Base-by-base conservation (phyloP, 1,140 invertebrate genomes). In the Musca vetustissima region DNA sequence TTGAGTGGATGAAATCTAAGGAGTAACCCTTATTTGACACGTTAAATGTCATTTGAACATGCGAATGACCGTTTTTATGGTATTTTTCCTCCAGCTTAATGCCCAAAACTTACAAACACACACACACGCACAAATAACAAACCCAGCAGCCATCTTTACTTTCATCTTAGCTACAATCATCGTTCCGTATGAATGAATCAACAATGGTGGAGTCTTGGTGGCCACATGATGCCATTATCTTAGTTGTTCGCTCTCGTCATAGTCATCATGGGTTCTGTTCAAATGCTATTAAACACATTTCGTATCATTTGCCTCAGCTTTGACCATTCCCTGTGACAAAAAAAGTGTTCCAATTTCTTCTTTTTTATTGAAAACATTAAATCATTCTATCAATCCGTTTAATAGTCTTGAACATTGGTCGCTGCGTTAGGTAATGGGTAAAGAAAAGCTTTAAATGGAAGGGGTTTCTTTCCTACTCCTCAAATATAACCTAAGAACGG, bases 281-380 rank as follows among this genome's bases (percentile, higher is more conserved):
- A 21, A 55, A 59, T 55, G 19, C 8, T 36, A 61, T 61, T 61
- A 61, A 61, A 61, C 57, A 61, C 57, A 28, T 61, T 61, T 61
- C 57, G 36, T 61, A 61, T 61, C 57, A 36, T 61, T 61, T 61
- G 7, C 57, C 43, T 25, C 25, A 19, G 47, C 6, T 65, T 19
- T 49, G 43, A 65, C 43, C 64, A 65, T 65, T 65, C 22, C 15
- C 47, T 25, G n/a, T n/a, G 55, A 59, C 1, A 25, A 19, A 52
- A 19, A 19, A 19, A 52, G 21, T 52, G 49, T 52, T 21, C 21
- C 21, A 22, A 19, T 19, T 61, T 61, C 19, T 61, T 61, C 7
- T n/a, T 50, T 52, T 61, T 69, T 69, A 69, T 65, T 65, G 68
- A 69, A 69, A 65, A 69, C 68, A 69, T 53, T 69, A 69, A 69